Conservation (phyloP, 1,140 invertebrate genomes). For the Anastrepha ludens region DNA sequence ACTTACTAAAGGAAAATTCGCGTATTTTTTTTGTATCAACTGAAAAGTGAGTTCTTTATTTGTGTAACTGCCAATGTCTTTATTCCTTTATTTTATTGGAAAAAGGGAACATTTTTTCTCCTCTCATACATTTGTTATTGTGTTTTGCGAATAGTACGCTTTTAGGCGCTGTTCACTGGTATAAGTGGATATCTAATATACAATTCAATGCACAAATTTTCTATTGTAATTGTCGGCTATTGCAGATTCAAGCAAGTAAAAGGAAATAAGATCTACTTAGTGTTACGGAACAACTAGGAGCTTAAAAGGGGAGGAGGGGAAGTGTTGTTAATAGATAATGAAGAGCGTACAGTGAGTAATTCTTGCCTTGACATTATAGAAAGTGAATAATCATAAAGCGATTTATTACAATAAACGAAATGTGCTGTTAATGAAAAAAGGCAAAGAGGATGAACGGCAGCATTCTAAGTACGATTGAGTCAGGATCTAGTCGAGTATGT, state of each 20-base stretch:
- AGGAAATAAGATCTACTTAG: too few species aligned
- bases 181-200: conserved; percentile 25
- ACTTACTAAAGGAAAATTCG: not conserved
- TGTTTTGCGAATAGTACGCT: not conserved
- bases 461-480: too few species aligned
- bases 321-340: not conserved
- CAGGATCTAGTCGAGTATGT: too few species aligned
- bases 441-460: not conserved
- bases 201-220: not conserved
- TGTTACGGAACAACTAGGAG: too few species aligned
- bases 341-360: not conserved
- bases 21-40: not conserved
- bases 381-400: conserved; percentile 3
- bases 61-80: not conserved
- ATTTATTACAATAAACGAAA: not conserved
- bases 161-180: not conserved
- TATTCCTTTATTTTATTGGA: not conserved
- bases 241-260: not conserved
- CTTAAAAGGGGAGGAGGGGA: not conserved
- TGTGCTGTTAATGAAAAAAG: not conserved
- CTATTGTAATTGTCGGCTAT: not conserved
- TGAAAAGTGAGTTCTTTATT: conserved; percentile 1
- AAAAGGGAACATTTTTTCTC: not conserved
- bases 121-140: not conserved
- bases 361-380: not conserved